A percentile compares a stretch with the other conserved stretches of the same genome.
These are phyloP conservation scores for Macrophya alboannulata DNA, from an alignment of 2,888 invertebrate genomes.

Conservation along the genomic window DNA sequence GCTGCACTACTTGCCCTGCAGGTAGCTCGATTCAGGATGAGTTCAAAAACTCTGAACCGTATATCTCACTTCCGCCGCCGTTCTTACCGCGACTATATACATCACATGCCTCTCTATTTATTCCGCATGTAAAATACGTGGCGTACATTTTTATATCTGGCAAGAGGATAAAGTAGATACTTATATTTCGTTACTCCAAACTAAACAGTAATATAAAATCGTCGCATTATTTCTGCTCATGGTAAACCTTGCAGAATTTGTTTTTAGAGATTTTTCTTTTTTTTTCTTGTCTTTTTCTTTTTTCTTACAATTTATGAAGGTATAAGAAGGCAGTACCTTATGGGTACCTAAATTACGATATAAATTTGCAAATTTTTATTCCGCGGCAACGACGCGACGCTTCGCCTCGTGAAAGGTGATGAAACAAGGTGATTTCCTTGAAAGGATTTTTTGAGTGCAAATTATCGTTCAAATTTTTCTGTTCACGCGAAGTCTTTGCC, in stretches of 20 bases:
- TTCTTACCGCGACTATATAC: not conserved
- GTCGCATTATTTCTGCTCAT: not conserved
- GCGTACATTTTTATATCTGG: not conserved
- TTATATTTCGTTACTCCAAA: not conserved
- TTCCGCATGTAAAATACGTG: not conserved
- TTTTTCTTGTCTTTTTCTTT: not conserved
- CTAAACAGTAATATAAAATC: conserved; percentile 7
- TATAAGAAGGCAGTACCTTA: not conserved
- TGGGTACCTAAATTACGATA: conserved; percentile 24
- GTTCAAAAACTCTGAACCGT: not conserved
- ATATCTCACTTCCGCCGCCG: conserved; percentile 34
- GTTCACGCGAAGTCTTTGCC: not conserved
- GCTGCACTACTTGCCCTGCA: not conserved
- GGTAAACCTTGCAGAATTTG: not conserved
- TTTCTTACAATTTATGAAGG: conserved; percentile 3
- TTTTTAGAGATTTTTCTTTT: not conserved
- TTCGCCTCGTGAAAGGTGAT: conserved; percentile 2
- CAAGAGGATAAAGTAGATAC: not conserved
- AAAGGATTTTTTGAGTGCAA: conserved; percentile 35
- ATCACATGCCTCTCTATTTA: conserved; percentile 8
- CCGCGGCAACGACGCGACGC: not conserved
- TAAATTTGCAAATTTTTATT: conserved; percentile 27
- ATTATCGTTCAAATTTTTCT: conserved; percentile 32
- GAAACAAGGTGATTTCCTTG: conserved; percentile 25
- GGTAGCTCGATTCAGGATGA: conserved; percentile 21